Evolutionary conservation across 2,888 invertebrate species (phyloP), one percentile per base, ranked within the genome.

Genomic region (Allophyes oxyacanthae): DNA sequence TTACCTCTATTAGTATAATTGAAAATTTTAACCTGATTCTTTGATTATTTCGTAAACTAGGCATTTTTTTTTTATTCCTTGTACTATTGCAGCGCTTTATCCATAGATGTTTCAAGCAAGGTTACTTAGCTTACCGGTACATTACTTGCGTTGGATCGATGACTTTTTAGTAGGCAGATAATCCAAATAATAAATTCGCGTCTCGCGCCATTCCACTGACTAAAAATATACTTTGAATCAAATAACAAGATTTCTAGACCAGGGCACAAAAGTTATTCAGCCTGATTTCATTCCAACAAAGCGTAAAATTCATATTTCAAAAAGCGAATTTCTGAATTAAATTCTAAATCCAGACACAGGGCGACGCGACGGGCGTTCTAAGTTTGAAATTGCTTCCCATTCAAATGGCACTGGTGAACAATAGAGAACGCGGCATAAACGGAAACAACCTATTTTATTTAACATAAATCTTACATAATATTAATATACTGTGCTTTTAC

Each of bases 351-450:
- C 55, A 56, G 60, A 60, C 61, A 55, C 61, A 48, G 50, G 67
- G 60, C 49, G 60, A 58, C 51, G 44, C 56, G 66, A 36, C 41
- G 40, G 44, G 62, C 60, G 72, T 76, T 79, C 75, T 72, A 77
- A 83, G 82, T 84, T 85, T 78, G 63, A 83, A 86, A 86, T 87
- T 85, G 79, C 85, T 86, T 85, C 82, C 83, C 74, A 82, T 84
- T 85, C 79, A 82, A 34, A 53, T 14, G 11, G 58, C 58, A 40
- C 26, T n/a, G 52, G 9, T 40, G 52, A 70, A 82, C 80, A 84
- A 84, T 82, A 68, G 77, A 60, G 10, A 45, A 46, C 51, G 55
- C 73, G 41, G 30, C 34, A 14, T 13, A 43, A 28, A 28, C 60
- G 63, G 59, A 66, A 73, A 63, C 68, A 71, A 57, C 59, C 60